phyloP scores from a whole-genome alignment of 2,888 invertebrate genomes.

The Seira sanloemensis region DNA sequence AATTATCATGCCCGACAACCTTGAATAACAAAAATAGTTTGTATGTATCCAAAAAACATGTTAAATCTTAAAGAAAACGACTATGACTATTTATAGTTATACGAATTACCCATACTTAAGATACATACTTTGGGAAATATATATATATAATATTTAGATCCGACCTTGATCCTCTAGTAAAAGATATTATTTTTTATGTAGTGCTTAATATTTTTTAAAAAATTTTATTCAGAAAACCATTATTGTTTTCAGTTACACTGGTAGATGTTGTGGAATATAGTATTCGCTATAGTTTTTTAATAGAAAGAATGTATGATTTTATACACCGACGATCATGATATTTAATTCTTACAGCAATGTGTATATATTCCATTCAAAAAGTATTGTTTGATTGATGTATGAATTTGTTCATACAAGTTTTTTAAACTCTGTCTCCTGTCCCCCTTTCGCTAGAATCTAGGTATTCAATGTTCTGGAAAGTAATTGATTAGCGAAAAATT shows the following conservation, averaged over 20 bases:
- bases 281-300: conserved; percentile 55
- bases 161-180: too few relatives aligned
- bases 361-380: too few relatives aligned
- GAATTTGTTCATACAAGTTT: too few relatives aligned
- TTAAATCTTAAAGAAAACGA: too few relatives aligned
- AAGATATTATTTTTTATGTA: neutral
- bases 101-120: conserved; percentile 5
- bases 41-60: conserved; percentile 15
- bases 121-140: too few relatives aligned
- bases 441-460: neutral
- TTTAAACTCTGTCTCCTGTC: neutral
- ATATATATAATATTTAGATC: too few relatives aligned
- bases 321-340: too few relatives aligned
- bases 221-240: conserved; percentile 55
- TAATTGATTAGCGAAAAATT: conserved; percentile 9
- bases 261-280: conserved; percentile 61
- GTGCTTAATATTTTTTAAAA: neutral
- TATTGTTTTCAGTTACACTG: conserved; percentile 65
- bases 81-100: neutral
- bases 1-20: neutral
- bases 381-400: neutral
- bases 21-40: conserved; percentile 3
- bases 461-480: neutral
- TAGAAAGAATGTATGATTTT: neutral
- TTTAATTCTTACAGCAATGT: neutral